Base-by-base conservation (phyloP, 2,113 vertebrate species). In the Epinephelus lanceolatus region DNA sequence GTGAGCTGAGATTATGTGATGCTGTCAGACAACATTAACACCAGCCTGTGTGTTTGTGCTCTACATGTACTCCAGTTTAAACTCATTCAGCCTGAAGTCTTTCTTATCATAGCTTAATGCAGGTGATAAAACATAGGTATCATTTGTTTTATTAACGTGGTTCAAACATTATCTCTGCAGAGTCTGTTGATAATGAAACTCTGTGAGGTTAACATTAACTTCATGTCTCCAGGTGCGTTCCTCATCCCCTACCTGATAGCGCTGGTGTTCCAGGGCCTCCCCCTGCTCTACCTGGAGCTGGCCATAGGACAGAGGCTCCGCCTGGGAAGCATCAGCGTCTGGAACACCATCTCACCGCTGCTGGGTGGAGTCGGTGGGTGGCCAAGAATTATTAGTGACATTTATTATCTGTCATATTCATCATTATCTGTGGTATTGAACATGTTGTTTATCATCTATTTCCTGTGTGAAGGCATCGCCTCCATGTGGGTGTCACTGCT, bases 191-290 rank as follows among this genome's bases (percentile, higher is more conserved):
- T 40, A 7, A 30, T 72, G 19, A 30, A 30, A 30, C 30, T 30
- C 23, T 56, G 49, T 33, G 3, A 33, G 5, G 13, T 71, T 25
- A 83, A 37, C 72, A n/a, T 86, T 57, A 19, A n/a, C 40, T 51
- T 45, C 6, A 0, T 78, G n/a, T 80, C 42, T 63, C 37, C 88
- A 99, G 98, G 97, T 3, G 97, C 98, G 5, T 99, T 99, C 94
- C 95, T 99, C 84, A 96, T 98, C 68, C 98, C 98, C 0, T 98
- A 98, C 74, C 15, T 96, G 83, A 89, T 97, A 0, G 97, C 97
- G 0, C 91, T 99, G 88, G 83, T 97, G 81, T 96, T 97, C 0
- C 95, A 98, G 94, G 97, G 97, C 40, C 93, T 98, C 56, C 98
- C 97, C 0, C 84, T 99, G 69, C 95, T 99, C 76, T 96, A 97